Evolutionary conservation across 2,888 invertebrate species (phyloP), one percentile per base, ranked within the genome.

Genomic region (Orthosia incerta): DNA sequence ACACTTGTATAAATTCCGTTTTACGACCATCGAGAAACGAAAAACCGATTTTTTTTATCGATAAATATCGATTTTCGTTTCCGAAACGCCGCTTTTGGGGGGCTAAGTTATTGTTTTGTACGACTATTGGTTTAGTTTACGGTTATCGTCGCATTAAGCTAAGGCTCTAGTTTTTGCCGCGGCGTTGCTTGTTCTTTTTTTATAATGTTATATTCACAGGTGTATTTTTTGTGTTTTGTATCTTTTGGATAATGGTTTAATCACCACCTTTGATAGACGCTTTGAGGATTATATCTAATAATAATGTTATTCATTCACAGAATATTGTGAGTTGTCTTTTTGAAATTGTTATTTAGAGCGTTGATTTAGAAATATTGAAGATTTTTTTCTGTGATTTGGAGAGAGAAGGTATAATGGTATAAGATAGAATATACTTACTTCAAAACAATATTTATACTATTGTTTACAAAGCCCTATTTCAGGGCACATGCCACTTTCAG

Each of bases 61-160:
- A 90, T 91, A 90, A 88, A 89, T 91, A 91, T 91, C 87, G 90
- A 90, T 89, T 85, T 87, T 88, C 88, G 83, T 85, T 88, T 89
- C 79, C 80, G 85, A 84, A 87, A 88, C 80, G 76, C 82, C 67
- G 76, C 84, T 81, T 86, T 87, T 84, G 79, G 76, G 79, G 69
- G 80, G 81, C 84, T 88, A 88, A 89, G 79, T 89, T 89, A 93
- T 92, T 91, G 92, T 93, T 91, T 91, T 89, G 89, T 89, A 80
- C 70, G 81, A 83, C 88, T 91, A 92, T 93, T 91, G 93, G 93
- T 93, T 92, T 94, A 91, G 91, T 95, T 95, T 94, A 95, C 91
- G 90, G 92, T 95, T 95, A 95, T 95, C 92, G 86, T 86, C 76
- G 79, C 73, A 85, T 90, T 92, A 90, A 88, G 74, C 71, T 74